phyloP scores from a whole-genome alignment of 1,140 invertebrate species.

The Papilio glaucus region DNA sequence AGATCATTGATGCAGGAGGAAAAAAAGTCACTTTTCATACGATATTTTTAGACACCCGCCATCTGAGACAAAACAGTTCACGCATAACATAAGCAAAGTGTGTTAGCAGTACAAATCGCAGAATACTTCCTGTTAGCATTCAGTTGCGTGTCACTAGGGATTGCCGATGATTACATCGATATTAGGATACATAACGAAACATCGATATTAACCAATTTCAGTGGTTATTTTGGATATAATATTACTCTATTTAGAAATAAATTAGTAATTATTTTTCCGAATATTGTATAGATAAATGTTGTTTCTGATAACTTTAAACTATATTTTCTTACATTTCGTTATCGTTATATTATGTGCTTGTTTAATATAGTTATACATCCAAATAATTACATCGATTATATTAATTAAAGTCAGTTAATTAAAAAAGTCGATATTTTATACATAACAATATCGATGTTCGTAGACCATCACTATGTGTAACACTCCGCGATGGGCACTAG shows the following conservation, averaged over 20 bases:
- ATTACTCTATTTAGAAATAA: too few species aligned
- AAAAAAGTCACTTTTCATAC: not conserved
- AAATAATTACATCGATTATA: too few species aligned
- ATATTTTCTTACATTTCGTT: too few species aligned
- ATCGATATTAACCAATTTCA: too few species aligned
- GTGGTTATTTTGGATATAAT: too few species aligned
- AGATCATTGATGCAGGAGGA: too few species aligned
- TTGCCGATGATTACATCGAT: not conserved
- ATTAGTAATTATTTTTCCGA: too few species aligned
- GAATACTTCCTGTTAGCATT: conserved; percentile 16
- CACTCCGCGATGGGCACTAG: not conserved
- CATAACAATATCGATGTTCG: not conserved
- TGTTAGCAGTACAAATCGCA: not conserved
- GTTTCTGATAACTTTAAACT: not conserved
- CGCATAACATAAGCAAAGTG: conserved; percentile 3
- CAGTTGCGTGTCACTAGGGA: not conserved
- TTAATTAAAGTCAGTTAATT: not conserved
- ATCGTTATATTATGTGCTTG: too few species aligned
- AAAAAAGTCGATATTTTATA: not conserved
- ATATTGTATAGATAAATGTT: too few species aligned
- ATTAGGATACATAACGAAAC: not conserved
- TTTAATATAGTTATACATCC: too few species aligned
- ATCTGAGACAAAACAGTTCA: conserved; percentile 14
- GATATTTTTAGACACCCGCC: not conserved
- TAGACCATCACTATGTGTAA: not conserved